Conservation (phyloP, 1,140 invertebrate species). For the Diorhabda elongata region DNA sequence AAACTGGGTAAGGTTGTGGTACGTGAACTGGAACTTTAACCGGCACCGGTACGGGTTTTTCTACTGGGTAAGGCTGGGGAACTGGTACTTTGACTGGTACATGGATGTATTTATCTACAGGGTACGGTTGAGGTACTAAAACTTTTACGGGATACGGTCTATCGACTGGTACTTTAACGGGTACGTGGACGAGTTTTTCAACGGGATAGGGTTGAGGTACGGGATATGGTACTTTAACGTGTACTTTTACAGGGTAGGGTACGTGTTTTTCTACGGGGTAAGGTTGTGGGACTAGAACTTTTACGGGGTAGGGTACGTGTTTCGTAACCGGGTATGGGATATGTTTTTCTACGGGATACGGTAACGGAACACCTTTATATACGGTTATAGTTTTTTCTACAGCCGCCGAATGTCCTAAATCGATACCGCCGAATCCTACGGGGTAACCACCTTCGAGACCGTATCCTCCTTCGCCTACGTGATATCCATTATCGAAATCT, state of each 20-base stretch:
- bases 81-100: conserved; percentile 28
- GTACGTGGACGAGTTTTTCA: conserved; percentile 59
- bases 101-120: conserved; percentile 28
- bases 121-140: conserved; percentile 62
- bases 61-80: conserved; percentile 31
- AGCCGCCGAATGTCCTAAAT: conserved; percentile 46
- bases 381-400: conserved; percentile 57
- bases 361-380: conserved; percentile 43
- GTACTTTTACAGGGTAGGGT: conserved; percentile 52
- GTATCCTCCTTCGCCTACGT: conserved; percentile 48
- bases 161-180: conserved; percentile 50
- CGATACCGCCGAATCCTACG: conserved; percentile 37
- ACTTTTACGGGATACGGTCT: conserved; percentile 46
- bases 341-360: conserved; percentile 58
- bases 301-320: conserved; percentile 51
- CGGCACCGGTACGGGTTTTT: conserved; percentile 27
- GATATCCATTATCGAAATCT: conserved; percentile 56
- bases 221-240: conserved; percentile 60
- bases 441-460: conserved; percentile 38
- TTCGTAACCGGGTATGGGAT: conserved; percentile 59
- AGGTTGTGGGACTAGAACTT: conserved; percentile 54
- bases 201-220: conserved; percentile 56
- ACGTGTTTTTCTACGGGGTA: conserved; percentile 57
- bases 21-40: conserved; percentile 29
- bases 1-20: conserved; percentile 31